These are phyloP conservation scores for Actinia tenebrosa DNA, from an alignment of 64 coral and sea anemone genomes.

Conservation along the genomic window DNA sequence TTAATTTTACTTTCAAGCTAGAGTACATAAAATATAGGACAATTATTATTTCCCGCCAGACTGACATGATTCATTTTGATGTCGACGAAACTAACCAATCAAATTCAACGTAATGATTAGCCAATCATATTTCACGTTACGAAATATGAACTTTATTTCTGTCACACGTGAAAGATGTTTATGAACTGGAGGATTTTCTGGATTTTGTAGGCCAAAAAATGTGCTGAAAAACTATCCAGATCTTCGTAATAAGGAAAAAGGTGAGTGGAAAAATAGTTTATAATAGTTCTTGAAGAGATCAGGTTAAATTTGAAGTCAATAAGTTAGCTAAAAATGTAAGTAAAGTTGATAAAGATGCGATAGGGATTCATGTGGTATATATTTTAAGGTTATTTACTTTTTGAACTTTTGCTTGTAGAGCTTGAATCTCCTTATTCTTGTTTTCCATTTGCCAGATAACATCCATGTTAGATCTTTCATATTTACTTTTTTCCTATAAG, in stretches of 20 bases:
- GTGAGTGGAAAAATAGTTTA: not conserved
- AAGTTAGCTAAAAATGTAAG: no score
- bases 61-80: not conserved
- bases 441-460: constrained; percentile 90
- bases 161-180: not conserved
- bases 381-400: constrained; percentile 38
- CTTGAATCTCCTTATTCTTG: constrained; percentile 87
- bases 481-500: constrained; percentile 68
- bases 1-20: constrained; percentile 68
- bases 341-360: no score
- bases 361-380: no score
- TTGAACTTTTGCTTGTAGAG: constrained; percentile 68
- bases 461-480: constrained; percentile 83
- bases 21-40: not conserved
- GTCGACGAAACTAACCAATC: not conserved
- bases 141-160: not conserved
- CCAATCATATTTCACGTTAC: not conserved
- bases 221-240: not conserved
- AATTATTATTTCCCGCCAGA: not conserved
- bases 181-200: not conserved
- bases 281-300: not conserved
- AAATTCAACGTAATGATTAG: not conserved
- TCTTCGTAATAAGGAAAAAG: not conserved
- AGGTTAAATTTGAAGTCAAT: not conserved
- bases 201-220: not conserved